Evolutionary conservation across 2,797 vertebrate genomes (phyloP), one percentile per base, ranked within the genome.

Genomic region (Sebastes alutus): DNA sequence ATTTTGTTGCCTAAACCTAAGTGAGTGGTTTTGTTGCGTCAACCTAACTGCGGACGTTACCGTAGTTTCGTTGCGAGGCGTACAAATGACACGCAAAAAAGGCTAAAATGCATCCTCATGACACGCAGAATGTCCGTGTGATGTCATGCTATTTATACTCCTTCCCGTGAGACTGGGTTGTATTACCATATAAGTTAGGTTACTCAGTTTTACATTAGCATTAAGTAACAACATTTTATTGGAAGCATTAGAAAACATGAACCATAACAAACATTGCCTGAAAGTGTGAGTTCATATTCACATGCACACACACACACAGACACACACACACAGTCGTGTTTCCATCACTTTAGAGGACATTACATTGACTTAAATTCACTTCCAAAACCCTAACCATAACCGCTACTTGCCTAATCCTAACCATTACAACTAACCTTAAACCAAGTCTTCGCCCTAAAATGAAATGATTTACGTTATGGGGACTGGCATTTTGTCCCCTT

Each of bases 191-290:
- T 46, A 60, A 13, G 12, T 63, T n/a, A 23, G n/a, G 32, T 58
- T 32, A 63, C 58, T 33, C 13, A 30, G 11, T 62, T 32, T 33
- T 56, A 35, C 20, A 58, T 66, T 29, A 69, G 56, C 27, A 52
- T 52, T 6, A 68, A 46, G 49, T 42, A 58, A 25, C 33, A 52
- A 27, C 77, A 83, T 54, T 59, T 42, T 20, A 59, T 38, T 6
- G 27, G 33, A 65, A 62, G 23, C 20, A 73, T 67, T 61, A 62
- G 35, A 69, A 86, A 75, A 77, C 58, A 66, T 75, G 23, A 67
- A 23, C 33, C 12, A 20, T 76, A 72, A 58, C 56, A 81, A 83
- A 83, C 76, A 69, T 64, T 73, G 72, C 16, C 52, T 82, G 29
- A 76, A 60, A 38, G 27, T 33, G 25, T 79, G 59, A 52, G 20